Conservation (phyloP, 2,888 invertebrate genomes). For the Phengaris alcon region DNA sequence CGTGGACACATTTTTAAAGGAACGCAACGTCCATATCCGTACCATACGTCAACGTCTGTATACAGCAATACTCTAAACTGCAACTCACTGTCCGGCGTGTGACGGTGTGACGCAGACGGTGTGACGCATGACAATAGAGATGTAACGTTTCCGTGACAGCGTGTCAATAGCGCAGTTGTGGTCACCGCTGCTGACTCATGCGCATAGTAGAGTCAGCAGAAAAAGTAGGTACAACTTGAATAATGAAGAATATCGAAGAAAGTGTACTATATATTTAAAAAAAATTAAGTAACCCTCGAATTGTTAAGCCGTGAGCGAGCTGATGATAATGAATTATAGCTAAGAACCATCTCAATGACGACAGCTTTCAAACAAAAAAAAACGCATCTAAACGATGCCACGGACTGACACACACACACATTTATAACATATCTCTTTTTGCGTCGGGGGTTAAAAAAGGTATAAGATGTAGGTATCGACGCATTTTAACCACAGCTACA, state of each 20-base stretch:
- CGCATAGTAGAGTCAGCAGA: neutral
- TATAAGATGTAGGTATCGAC: neutral
- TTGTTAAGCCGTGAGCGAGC: too few species aligned
- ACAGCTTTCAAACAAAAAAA: too few species aligned
- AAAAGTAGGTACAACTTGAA: neutral
- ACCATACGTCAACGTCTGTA: neutral
- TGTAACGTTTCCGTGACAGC: slow-evolving; percentile 3
- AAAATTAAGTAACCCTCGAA: too few species aligned
- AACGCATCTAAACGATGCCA: too few species aligned
- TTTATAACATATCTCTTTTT: too few species aligned
- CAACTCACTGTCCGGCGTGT: slow-evolving; percentile 9
- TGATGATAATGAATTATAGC: too few species aligned
- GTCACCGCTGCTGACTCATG: slow-evolving; percentile 27
- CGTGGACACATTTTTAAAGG: neutral
- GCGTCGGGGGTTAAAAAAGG: neutral
- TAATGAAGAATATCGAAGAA: neutral
- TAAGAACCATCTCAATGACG: too few species aligned
- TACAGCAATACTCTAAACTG: neutral
- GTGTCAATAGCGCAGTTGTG: neutral
- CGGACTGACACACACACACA: too few species aligned
- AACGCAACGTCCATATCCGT: neutral
- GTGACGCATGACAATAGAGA: slow-evolving; percentile 5
- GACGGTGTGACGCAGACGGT: neutral
- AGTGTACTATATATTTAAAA: too few species aligned
- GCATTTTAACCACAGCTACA: neutral